A percentile compares a stretch with the other conserved stretches of the same genome.
Conservation (phyloP, 2,797 vertebrate genomes). For the Agapornis canus region DNA sequence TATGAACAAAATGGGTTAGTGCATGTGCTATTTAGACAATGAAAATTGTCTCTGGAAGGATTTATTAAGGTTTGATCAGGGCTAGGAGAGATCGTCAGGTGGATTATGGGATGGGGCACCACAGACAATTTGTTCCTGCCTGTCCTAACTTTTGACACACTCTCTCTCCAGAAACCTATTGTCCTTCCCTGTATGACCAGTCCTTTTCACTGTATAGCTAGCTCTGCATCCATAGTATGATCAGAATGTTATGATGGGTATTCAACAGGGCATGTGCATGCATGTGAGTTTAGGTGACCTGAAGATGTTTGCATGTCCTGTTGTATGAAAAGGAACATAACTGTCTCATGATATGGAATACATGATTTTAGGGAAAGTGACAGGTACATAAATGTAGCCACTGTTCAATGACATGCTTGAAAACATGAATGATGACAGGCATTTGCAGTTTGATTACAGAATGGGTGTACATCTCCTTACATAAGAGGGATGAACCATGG, state of each 20-base stretch:
- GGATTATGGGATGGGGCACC: not conserved
- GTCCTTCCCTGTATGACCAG: not conserved
- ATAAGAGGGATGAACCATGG: not conserved
- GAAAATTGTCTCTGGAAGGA: not conserved
- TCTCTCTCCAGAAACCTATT: not conserved
- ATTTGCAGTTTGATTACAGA: not conserved
- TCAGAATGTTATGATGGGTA: not conserved
- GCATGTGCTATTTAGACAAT: not conserved
- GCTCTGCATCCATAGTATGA: not conserved
- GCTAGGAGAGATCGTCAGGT: not conserved
- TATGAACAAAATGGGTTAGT: not conserved
- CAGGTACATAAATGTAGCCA: not conserved
- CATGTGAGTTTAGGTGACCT: not conserved
- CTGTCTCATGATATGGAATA: not conserved
- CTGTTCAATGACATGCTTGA: not conserved
- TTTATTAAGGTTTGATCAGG: not conserved
- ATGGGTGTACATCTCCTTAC: not conserved
- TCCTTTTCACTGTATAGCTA: not conserved
- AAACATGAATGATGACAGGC: not conserved
- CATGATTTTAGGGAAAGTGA: accelerated
- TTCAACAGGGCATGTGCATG: not conserved
- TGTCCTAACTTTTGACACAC: not conserved
- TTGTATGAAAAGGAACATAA: not conserved
- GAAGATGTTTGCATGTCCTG: not conserved
- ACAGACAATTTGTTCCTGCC: not conserved